These are phyloP conservation scores for Ciconia boyciana DNA, from an alignment of 2,113 vertebrate genomes.

Conservation along the genomic window DNA sequence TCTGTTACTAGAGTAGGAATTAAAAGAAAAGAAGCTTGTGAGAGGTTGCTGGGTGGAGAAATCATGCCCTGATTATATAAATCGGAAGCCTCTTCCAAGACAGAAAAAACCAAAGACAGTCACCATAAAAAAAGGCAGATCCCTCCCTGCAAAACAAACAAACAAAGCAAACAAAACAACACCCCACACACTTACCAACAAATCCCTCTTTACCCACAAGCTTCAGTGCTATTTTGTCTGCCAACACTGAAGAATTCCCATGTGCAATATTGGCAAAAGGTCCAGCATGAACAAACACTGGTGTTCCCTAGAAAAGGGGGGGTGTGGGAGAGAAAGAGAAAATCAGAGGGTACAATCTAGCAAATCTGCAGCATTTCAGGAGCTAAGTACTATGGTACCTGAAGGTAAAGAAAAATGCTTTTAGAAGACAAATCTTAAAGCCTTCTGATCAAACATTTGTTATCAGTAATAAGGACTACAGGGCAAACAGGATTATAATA, in stretches of 20 bases:
- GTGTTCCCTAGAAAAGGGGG: slow-evolving; percentile 81
- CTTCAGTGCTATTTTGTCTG: slow-evolving; percentile 96
- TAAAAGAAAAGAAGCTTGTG: background rate
- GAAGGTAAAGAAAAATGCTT: background rate
- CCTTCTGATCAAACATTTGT: background rate
- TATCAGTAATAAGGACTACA: background rate
- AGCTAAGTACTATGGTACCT: background rate
- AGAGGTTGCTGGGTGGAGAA: background rate
- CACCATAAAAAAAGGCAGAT: background rate
- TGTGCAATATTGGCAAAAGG: slow-evolving; percentile 99
- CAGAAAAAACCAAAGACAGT: background rate
- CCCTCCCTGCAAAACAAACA: background rate
- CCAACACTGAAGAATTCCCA: slow-evolving; percentile 97
- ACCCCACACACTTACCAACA: slow-evolving; percentile 80
- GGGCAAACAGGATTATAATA: slow-evolving; percentile 33
- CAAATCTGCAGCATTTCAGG: background rate
- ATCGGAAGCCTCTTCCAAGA: background rate
- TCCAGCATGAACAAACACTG: slow-evolving; percentile 96
- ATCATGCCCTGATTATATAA: background rate
- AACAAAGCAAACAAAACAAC: background rate
- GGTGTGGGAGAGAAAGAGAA: background rate
- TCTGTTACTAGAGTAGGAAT: slow-evolving; percentile 85
- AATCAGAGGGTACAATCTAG: background rate
- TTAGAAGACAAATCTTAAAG: background rate
- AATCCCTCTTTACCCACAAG: slow-evolving; percentile 93